Percentiles rank a stretch among this genome's conserved stretches.
These are phyloP conservation scores for Drosophila saltans DNA, from an alignment of 1,140 invertebrate species.

Conservation along the genomic window DNA sequence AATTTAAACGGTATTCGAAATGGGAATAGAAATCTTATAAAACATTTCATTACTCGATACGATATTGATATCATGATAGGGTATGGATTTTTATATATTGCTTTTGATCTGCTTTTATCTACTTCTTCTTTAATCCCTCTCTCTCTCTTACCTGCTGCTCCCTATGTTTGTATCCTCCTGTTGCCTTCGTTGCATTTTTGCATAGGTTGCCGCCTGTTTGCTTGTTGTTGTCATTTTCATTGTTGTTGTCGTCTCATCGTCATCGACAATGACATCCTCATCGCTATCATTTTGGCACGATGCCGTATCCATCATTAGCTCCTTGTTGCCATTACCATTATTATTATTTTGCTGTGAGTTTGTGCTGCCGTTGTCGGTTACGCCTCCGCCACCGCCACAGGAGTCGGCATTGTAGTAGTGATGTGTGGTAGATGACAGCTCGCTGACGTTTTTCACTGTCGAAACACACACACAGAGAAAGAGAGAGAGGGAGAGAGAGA, in stretches of 20 bases:
- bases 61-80: no score
- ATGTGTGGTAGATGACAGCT: conserved; percentile 82
- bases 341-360: conserved; percentile 47
- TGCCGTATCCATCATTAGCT: conserved; percentile 74
- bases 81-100: no score
- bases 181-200: conserved; percentile 63
- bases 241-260: conserved; percentile 62
- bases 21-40: no score
- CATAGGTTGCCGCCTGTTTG: conserved; percentile 18
- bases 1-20: no score
- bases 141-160: conserved; percentile 64
- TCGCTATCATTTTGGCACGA: conserved; percentile 81
- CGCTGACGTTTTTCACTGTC: conserved; percentile 80
- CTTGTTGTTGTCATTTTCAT: conserved; percentile 65
- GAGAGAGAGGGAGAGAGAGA: not conserved
- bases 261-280: conserved; percentile 82
- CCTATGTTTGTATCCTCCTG: conserved; percentile 72
- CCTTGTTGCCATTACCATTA: conserved; percentile 58
- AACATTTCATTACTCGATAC: no score
- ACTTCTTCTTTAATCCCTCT: no score
- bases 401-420: conserved; percentile 82
- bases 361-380: conserved; percentile 55
- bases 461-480: not conserved
- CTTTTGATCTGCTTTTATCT: no score
- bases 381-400: conserved; percentile 68